Evolutionary conservation across 2,113 vertebrate species (phyloP).

Genomic region (Macquaria australasica): DNA sequence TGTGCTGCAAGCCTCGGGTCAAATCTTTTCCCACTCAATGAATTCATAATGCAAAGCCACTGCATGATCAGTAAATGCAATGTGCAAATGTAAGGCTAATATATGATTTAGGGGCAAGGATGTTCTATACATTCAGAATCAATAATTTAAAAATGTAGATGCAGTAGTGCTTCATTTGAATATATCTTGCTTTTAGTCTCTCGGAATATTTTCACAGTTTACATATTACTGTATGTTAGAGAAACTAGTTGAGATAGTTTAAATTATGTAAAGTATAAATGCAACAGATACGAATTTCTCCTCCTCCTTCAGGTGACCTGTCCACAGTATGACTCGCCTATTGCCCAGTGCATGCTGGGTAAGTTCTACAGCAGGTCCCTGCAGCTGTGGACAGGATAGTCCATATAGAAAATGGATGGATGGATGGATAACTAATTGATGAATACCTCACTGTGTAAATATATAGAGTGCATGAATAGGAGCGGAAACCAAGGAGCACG

Average conservation of each 20-base stretch:
- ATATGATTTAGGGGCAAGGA: slow-evolving; percentile 51
- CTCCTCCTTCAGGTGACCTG: background rate
- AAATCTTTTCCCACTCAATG: slow-evolving; percentile 41
- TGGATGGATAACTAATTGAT: slow-evolving; percentile 33
- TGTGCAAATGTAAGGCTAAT: slow-evolving; percentile 71
- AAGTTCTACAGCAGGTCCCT: background rate
- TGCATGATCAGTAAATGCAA: slow-evolving; percentile 54
- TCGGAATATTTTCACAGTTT: background rate
- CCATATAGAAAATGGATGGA: slow-evolving; percentile 6
- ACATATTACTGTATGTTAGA: background rate
- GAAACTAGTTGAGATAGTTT: background rate
- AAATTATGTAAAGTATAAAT: background rate
- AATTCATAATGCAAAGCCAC: slow-evolving; percentile 52
- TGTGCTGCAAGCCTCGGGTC: slow-evolving; percentile 45
- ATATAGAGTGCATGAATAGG: background rate
- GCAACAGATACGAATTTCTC: background rate
- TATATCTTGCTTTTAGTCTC: slow-evolving; percentile 6
- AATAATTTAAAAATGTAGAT: slow-evolving; percentile 60
- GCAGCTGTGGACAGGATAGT: background rate
- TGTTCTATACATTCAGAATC: slow-evolving; percentile 49
- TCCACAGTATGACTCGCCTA: background rate
- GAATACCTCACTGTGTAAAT: slow-evolving; percentile 1
- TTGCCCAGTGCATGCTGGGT: slow-evolving; percentile 3
- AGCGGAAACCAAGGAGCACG: background rate
- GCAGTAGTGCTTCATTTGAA: slow-evolving; percentile 18